Evolutionary conservation across 1,140 invertebrate genomes (phyloP), one percentile per base, ranked within the genome.

Genomic region (Rhizoglyphus robini): DNA sequence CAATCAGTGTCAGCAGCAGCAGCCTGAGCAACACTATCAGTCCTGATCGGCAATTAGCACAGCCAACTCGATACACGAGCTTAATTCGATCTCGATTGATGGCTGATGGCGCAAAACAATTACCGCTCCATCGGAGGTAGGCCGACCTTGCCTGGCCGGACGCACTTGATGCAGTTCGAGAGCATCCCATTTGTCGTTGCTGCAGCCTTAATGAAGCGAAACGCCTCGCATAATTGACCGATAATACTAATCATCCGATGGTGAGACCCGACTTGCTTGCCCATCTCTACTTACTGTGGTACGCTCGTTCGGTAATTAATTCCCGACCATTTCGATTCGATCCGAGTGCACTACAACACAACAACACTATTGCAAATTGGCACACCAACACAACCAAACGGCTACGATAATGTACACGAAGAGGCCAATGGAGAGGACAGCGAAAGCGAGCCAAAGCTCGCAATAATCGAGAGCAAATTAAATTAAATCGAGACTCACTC

Each of bases 391-490:
- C n/a, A n/a, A n/a, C n/a, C n/a, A n/a, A n/a, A 41, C 36, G 18
- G 18, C 36, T 18, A 41, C 8, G 8, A 18, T 8, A 41, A 41
- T 18, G 36, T 8, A 18, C 18, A 41, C 36, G 36, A 41, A 41
- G 8, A 41, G 18, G 8, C 36, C 8, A 41, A 41, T 41, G 36
- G 36, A n/a, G n/a, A n/a, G n/a, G n/a, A n/a, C 41, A 23, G 41
- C 15, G 15, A 46, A 46, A 46, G 23, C 41, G 23, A 46, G 41
- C 23, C 41, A 46, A 46, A 46, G 15, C 15, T 46, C 15, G 51
- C 51, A 54, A 54, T 54, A 54, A 54, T 54, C 31, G 23, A 54
- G 51, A 54, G 20, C 51, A 54, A 54, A 54, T 54, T 54, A 54
- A 54, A 54, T 54, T 54, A 54, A 54, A 54, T 54, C 8, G 23